Conservation (phyloP, 2,113 vertebrate species). For the Gorsachius goisagi region DNA sequence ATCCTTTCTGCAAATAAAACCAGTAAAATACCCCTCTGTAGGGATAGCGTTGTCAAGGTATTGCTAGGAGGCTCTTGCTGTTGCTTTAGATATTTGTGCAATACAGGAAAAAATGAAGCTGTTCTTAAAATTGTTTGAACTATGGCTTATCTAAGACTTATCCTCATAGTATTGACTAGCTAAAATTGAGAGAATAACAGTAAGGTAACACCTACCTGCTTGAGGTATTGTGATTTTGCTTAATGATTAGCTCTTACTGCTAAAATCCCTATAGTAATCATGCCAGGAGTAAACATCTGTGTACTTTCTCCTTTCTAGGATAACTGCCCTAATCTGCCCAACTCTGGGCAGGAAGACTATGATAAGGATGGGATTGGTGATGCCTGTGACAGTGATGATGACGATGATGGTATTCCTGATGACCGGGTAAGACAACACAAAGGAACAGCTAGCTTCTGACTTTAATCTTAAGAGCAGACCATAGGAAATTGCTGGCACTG, state of each 20-base stretch:
- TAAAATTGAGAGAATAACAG: background rate
- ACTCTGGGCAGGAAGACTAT: slow-evolving; percentile 98
- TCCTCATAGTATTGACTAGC: background rate
- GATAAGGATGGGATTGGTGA: slow-evolving; percentile 96
- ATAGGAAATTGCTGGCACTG: background rate
- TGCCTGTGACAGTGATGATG: slow-evolving; percentile 94
- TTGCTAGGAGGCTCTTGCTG: background rate
- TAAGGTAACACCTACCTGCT: background rate
- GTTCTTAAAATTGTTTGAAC: background rate
- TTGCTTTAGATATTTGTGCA: background rate
- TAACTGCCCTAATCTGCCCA: slow-evolving; percentile 95
- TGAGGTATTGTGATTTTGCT: background rate
- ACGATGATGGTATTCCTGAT: slow-evolving; percentile 93
- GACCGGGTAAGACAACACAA: slow-evolving; percentile 82
- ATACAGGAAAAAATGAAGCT: background rate
- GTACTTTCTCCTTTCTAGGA: slow-evolving; percentile 77
- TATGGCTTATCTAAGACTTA: background rate
- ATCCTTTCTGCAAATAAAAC: background rate
- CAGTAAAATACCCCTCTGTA: background rate
- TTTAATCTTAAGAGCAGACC: background rate
- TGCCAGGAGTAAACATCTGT: background rate
- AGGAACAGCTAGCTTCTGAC: background rate
- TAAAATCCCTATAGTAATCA: background rate
- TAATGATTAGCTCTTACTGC: background rate
- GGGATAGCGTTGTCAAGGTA: background rate